Evolutionary conservation across 2,888 invertebrate genomes (phyloP).

Genomic region (Dicycla oo): DNA sequence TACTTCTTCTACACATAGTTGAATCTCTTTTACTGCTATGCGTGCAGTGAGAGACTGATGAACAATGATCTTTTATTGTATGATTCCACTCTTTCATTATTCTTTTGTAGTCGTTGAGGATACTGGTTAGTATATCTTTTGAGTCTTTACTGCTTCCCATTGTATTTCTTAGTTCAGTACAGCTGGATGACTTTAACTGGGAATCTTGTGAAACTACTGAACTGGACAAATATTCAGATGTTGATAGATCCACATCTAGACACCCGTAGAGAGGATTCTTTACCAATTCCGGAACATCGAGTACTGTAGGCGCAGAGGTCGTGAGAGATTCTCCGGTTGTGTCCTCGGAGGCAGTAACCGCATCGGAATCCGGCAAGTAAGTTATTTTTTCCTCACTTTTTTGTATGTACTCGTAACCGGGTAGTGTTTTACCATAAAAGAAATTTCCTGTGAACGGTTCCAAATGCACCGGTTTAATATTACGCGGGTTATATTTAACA

Average conservation of each 20-base stretch:
- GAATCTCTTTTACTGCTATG: constrained; percentile 75
- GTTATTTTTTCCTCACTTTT: constrained; percentile 85
- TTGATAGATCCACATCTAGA: constrained; percentile 77
- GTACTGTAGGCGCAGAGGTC: constrained; percentile 80
- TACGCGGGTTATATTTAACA: constrained; percentile 80
- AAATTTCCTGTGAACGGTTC: constrained; percentile 88
- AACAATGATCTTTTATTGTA: constrained; percentile 83
- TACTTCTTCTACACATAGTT: constrained; percentile 75
- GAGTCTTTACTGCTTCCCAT: constrained; percentile 77
- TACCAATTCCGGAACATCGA: constrained; percentile 83
- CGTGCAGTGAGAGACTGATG: constrained; percentile 73
- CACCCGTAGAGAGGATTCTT: constrained; percentile 87
- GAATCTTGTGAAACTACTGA: constrained; percentile 81
- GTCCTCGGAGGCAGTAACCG: constrained; percentile 84
- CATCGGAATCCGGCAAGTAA: constrained; percentile 86
- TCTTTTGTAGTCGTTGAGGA: constrained; percentile 85
- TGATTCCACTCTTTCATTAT: constrained; percentile 89
- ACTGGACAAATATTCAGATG: constrained; percentile 78
- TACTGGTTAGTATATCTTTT: constrained; percentile 77
- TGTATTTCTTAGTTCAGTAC: constrained; percentile 83
- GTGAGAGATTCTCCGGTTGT: constrained; percentile 81
- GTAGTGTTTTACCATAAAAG: constrained; percentile 86
- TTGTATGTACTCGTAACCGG: constrained; percentile 80
- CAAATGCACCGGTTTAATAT: constrained; percentile 84
- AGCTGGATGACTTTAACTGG: constrained; percentile 84